Percentiles rank a stretch among this genome's conserved stretches.
Conservation (phyloP, 2,797 vertebrate genomes). For the Enteromius paludinosus region DNA sequence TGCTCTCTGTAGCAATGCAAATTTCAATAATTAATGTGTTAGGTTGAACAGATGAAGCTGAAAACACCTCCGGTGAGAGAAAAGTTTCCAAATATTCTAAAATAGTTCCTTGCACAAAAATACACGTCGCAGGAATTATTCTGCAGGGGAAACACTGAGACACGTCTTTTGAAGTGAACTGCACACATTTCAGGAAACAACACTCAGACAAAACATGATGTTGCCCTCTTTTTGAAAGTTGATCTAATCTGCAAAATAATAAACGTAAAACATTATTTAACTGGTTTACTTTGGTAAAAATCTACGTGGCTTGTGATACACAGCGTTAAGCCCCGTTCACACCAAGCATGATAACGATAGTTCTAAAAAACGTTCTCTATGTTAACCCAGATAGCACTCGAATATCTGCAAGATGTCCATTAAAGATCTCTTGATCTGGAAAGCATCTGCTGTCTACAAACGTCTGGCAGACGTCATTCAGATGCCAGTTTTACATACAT, state of each 20-base stretch:
- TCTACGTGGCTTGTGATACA: background rate
- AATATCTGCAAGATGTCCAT: too few species aligned
- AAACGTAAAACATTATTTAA: background rate
- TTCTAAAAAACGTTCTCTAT: too few species aligned
- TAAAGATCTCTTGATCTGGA: too few species aligned
- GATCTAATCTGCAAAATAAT: background rate
- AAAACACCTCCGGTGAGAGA: background rate
- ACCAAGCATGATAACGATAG: too few species aligned
- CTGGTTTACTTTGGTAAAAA: background rate
- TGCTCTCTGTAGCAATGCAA: constrained; percentile 8
- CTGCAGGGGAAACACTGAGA: background rate
- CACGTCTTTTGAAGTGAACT: background rate
- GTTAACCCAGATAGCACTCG: too few species aligned
- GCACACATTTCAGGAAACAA: background rate
- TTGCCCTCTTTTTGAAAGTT: background rate
- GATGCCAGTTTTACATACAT: too few species aligned
- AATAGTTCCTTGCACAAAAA: background rate
- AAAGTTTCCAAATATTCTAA: background rate
- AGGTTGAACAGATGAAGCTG: background rate
- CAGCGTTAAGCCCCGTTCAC: background rate
- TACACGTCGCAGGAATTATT: background rate
- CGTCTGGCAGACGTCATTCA: too few species aligned
- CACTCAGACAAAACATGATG: background rate
- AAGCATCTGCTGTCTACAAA: too few species aligned
- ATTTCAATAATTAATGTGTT: constrained; percentile 29